A percentile compares a stretch with the other conserved stretches of the same genome.
These are phyloP conservation scores for Heteromyza rotundicornis DNA, from an alignment of 2,888 invertebrate species.

Conservation along the genomic window DNA sequence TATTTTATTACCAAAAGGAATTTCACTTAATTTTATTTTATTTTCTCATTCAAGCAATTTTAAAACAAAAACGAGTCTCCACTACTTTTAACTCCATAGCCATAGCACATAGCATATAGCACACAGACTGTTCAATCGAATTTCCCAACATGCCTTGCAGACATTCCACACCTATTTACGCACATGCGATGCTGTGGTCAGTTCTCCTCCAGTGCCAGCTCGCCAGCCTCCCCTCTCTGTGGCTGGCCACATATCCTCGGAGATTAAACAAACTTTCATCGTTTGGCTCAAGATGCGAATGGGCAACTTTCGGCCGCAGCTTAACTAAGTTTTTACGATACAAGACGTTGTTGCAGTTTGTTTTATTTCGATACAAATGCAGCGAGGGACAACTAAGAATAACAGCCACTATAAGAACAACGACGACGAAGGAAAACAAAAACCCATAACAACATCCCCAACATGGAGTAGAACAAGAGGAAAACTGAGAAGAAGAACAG, in stretches of 20 bases:
- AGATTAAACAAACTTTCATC: background rate
- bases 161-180: too few relatives aligned
- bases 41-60: too few relatives aligned
- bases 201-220: background rate
- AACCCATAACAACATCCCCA: conserved; percentile 24
- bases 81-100: too few relatives aligned
- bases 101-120: background rate
- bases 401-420: conserved; percentile 8
- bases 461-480: conserved; percentile 29
- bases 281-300: background rate
- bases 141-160: too few relatives aligned
- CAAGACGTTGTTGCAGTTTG: too few relatives aligned
- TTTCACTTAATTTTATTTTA: too few relatives aligned
- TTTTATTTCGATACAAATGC: conserved; percentile 21
- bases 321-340: conserved; percentile 14
- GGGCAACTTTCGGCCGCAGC: background rate
- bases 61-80: too few relatives aligned
- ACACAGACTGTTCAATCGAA: too few relatives aligned
- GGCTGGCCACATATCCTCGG: background rate
- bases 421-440: conserved; percentile 13
- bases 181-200: background rate
- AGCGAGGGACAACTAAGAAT: conserved; percentile 8
- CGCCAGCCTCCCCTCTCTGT: too few relatives aligned
- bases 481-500: conserved; percentile 37
- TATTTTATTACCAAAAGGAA: too few relatives aligned